A percentile compares a stretch with the other conserved stretches of the same genome.
These are phyloP conservation scores for Neoitamus cyanurus DNA, from an alignment of 2,888 invertebrate genomes.

Conservation along the genomic window DNA sequence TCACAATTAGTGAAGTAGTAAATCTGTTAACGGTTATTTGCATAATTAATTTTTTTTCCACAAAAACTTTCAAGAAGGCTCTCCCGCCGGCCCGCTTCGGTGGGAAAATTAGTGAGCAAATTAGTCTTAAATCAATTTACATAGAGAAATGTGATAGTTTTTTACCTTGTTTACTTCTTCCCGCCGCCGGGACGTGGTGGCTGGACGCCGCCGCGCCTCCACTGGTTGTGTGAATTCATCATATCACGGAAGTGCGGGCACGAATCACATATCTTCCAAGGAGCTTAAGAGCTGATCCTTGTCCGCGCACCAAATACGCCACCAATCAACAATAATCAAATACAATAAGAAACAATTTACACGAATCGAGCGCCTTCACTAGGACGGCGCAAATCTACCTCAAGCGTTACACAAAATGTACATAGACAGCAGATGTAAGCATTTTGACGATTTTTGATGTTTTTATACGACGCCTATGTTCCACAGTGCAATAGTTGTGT, in stretches of 20 bases:
- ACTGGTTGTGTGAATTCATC: constrained; percentile 32
- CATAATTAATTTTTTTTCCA: constrained; percentile 23
- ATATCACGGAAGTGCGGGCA: background rate
- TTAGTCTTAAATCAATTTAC: constrained; percentile 34
- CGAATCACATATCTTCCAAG: background rate
- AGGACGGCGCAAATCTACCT: constrained; percentile 10
- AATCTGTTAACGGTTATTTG: constrained; percentile 40
- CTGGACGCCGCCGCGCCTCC: background rate
- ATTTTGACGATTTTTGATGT: constrained; percentile 18
- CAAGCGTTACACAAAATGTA: background rate
- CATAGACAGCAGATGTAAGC: background rate
- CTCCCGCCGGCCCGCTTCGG: background rate
- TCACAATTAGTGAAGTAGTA: constrained; percentile 41
- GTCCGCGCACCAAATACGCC: background rate
- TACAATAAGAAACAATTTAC: background rate
- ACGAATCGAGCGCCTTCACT: background rate
- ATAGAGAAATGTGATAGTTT: constrained; percentile 38
- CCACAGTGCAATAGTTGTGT: constrained; percentile 23
- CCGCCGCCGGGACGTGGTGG: background rate
- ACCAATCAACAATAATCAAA: background rate
- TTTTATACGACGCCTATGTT: constrained; percentile 8
- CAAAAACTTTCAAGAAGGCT: background rate
- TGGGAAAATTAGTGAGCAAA: constrained; percentile 24
- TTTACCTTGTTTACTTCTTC: constrained; percentile 10
- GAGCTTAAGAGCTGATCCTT: background rate